Base-by-base conservation (phyloP, 1,140 invertebrate genomes). In the Drosophila pachea region DNA sequence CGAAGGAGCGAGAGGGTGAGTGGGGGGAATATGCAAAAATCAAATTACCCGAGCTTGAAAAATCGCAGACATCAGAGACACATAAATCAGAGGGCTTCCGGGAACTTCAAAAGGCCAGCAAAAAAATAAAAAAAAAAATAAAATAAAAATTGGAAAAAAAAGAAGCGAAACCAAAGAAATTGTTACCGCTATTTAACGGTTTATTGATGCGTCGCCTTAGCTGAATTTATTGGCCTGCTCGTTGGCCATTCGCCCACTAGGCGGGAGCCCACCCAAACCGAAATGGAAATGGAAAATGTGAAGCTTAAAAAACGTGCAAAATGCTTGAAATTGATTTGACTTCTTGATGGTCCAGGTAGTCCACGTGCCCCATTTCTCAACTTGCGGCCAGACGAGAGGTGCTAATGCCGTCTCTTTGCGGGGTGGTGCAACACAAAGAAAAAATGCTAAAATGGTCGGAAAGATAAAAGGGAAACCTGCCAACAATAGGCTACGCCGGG, bases 131-230 rank as follows among this genome's bases (percentile, higher is more conserved):
- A 7, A 45, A 45, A 45, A 22, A 12, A 45, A 45, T 16, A 16
- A 14, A n/a, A n/a, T n/a, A n/a, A n/a, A n/a, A n/a, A n/a, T n/a
- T n/a, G 7, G 4, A 2, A 45, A 14, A 16, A 29, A 9, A 47
- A 16, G 16, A 62, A 54, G 45, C 47, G 52, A 83, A 73, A 36
- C 67, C 74, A 67, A 83, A 66, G 78, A 68, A 82, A 78, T 78
- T 73, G 78, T 78, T 82, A 82, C 78, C 78, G 78, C 78, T 83
- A 78, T 81, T 82, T 82, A 82, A 82, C 78, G 78, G 78, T 74
- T 82, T 82, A 82, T 82, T 83, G 78, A 83, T 82, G 78, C 74
- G 74, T 83, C 72, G 68, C 78, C 69, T 82, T 82, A 76, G 64
- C 72, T 71, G 50, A 75, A 82, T 82, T 82, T 82, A 82, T 82